phyloP scores from a whole-genome alignment of 2,888 invertebrate species.

The Hypena proboscidalis region DNA sequence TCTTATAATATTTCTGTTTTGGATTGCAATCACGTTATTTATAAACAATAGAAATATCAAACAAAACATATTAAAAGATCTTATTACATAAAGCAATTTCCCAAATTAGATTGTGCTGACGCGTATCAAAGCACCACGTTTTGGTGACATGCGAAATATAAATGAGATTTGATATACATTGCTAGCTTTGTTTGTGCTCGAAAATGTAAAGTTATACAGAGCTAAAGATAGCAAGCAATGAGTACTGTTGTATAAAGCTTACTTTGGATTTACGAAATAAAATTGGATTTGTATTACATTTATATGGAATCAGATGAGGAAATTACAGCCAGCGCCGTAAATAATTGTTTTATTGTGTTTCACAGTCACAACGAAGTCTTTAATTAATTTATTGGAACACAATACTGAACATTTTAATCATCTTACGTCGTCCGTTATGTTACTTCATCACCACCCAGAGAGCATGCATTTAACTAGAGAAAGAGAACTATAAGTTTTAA shows the following conservation, averaged over 20 bases:
- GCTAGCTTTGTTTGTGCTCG: constrained; percentile 18
- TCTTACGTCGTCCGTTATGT: too few species aligned
- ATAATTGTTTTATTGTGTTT: too few species aligned
- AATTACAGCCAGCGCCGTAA: too few species aligned
- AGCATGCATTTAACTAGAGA: too few species aligned
- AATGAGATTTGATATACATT: constrained; percentile 25
- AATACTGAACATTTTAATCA: too few species aligned
- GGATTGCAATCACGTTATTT: too few species aligned
- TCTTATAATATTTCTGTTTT: too few species aligned
- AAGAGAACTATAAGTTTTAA: too few species aligned
- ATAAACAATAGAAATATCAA: not conserved
- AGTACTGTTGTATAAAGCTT: constrained; percentile 28
- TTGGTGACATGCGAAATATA: constrained; percentile 8
- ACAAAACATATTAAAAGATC: constrained; percentile 1
- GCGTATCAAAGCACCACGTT: constrained; percentile 9
- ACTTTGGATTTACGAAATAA: constrained; percentile 9
- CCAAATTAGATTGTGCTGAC: constrained; percentile 14
- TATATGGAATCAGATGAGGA: too few species aligned
- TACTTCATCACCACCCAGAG: too few species aligned
- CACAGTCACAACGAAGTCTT: too few species aligned
- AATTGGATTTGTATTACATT: constrained; percentile 38
- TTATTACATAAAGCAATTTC: constrained; percentile 10
- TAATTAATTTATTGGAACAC: too few species aligned
- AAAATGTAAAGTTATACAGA: constrained; percentile 4
- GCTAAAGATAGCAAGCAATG: constrained; percentile 26